Percentiles rank a stretch among this genome's conserved stretches.
Evolutionary conservation across 2,113 vertebrate genomes (phyloP).

Genomic region (Lucifuga dentata): DNA sequence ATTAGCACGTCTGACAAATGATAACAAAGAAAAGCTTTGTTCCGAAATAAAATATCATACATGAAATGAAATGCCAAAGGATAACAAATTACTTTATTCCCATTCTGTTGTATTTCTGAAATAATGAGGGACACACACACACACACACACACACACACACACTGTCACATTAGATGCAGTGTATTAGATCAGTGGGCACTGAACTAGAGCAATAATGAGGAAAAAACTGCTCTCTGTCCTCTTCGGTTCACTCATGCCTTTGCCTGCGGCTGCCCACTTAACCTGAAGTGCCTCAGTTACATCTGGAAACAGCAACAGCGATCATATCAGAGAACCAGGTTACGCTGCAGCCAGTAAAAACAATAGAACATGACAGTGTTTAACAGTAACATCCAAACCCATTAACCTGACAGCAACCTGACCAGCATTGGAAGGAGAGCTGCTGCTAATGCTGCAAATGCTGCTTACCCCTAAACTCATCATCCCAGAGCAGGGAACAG

Average conservation of each 20-base stretch:
- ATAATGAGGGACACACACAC: conserved; percentile 1
- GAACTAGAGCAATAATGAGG: conserved; percentile 47
- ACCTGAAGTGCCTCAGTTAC: conserved; percentile 67
- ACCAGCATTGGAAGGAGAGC: conserved; percentile 21
- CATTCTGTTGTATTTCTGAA: neutral
- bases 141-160: conserved; percentile 5
- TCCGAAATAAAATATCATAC: conserved; percentile 26
- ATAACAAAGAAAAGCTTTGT: conserved; percentile 6
- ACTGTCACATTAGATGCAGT: conserved; percentile 31
- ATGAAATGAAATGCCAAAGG: conserved; percentile 4
- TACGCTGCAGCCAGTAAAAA: conserved; percentile 26
- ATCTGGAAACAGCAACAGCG: conserved; percentile 59
- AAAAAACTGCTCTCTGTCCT: conserved; percentile 44
- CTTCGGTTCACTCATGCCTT: conserved; percentile 58
- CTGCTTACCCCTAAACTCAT: conserved; percentile 73
- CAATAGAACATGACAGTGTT: conserved; percentile 42
- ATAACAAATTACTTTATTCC: neutral
- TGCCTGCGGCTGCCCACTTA: conserved; percentile 66
- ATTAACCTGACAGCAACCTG: conserved; percentile 41
- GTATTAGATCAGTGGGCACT: conserved; percentile 8
- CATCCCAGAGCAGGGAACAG: conserved; percentile 31
- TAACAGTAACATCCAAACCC: conserved; percentile 29
- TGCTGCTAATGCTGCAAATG: conserved; percentile 35
- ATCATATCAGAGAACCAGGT: conserved; percentile 57
- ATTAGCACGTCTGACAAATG: conserved; percentile 66